These are phyloP conservation scores for Falco novaeseelandiae DNA, from an alignment of 2,797 vertebrate genomes.

Conservation along the genomic window DNA sequence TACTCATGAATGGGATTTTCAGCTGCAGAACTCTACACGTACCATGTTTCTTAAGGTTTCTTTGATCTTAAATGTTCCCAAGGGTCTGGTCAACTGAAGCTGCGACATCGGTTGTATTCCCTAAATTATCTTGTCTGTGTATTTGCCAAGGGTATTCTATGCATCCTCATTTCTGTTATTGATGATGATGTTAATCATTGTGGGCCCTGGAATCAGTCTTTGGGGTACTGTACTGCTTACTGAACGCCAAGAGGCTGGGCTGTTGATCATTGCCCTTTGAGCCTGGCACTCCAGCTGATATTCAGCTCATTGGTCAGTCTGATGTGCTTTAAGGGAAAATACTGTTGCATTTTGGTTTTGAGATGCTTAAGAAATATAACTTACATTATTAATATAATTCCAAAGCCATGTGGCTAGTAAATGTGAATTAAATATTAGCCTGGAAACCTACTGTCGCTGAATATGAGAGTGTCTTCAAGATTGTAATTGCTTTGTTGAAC, in stretches of 20 bases:
- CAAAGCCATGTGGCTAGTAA: background rate
- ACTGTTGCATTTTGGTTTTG: background rate
- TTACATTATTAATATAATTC: background rate
- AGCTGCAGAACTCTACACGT: background rate
- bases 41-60: background rate
- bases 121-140: background rate
- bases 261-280: background rate
- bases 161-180: background rate
- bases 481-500: background rate
- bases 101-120: background rate
- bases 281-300: background rate
- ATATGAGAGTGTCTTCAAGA: background rate
- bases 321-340: background rate
- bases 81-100: background rate
- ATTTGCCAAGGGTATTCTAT: background rate
- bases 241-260: background rate
- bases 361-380: background rate
- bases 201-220: background rate
- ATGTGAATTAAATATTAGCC: background rate
- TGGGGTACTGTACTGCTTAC: background rate
- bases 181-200: accelerated
- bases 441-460: background rate
- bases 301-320: background rate
- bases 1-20: background rate
- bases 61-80: background rate